These are phyloP conservation scores for Petrocephalus microphthalmus DNA, from an alignment of 2,113 vertebrate species.

Conservation along the genomic window DNA sequence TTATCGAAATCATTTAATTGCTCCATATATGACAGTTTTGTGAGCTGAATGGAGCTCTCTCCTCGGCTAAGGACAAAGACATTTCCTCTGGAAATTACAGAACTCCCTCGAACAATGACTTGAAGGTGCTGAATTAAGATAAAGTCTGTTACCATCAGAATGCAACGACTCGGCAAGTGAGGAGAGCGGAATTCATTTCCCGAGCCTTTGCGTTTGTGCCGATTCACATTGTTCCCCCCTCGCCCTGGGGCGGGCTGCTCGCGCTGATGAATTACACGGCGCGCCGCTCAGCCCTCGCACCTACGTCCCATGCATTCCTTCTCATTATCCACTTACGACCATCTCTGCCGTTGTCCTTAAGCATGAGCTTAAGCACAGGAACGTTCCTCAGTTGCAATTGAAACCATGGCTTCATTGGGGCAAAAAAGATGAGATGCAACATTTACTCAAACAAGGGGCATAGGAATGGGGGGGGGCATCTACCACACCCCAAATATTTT, in stretches of 20 bases:
- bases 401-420: not conserved
- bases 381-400: not conserved
- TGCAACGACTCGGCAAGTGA: not conserved
- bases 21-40: constrained; percentile 26
- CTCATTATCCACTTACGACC: not conserved
- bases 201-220: not conserved
- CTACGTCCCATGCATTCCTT: not conserved
- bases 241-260: not conserved
- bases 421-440: not conserved
- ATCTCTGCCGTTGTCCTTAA: not conserved
- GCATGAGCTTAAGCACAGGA: not conserved
- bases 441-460: not conserved
- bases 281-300: not conserved
- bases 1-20: constrained; percentile 34
- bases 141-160: not conserved
- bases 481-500: not conserved
- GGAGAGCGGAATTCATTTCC: constrained; percentile 4
- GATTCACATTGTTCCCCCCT: not conserved
- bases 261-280: not conserved
- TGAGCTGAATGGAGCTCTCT: constrained; percentile 4
- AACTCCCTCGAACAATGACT: constrained; percentile 10
- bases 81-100: constrained; percentile 25
- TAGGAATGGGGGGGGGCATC: not conserved
- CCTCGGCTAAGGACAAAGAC: constrained; percentile 20
- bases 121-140: constrained; percentile 16